phyloP scores from a whole-genome alignment of 1,140 invertebrate species.

The Apolygus lucorum region DNA sequence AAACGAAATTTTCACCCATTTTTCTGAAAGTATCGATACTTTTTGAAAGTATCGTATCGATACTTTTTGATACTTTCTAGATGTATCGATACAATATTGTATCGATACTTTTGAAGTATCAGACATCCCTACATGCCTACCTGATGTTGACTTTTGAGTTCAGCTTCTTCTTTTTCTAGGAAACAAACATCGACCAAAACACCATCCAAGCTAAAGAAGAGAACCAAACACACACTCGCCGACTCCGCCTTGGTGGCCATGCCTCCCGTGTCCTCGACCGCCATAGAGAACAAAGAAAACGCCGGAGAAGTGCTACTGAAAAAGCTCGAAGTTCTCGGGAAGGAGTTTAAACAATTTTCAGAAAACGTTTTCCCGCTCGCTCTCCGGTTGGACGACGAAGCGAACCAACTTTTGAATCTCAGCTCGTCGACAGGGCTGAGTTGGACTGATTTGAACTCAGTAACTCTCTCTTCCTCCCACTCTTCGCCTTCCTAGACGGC shows the following conservation, averaged over 20 bases:
- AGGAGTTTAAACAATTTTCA: constrained; percentile 6
- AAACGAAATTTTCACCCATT: too few relatives aligned
- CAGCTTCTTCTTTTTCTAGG: neutral
- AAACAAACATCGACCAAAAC: neutral
- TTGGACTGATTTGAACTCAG: neutral
- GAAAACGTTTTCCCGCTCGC: neutral
- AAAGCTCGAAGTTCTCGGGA: neutral
- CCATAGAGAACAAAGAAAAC: neutral
- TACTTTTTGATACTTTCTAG: too few relatives aligned
- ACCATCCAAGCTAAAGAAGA: neutral
- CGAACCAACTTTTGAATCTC: neutral
- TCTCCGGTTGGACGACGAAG: neutral
- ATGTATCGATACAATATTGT: neutral
- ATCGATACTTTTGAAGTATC: neutral
- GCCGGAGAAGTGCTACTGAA: neutral
- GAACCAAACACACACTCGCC: neutral
- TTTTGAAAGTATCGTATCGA: too few relatives aligned
- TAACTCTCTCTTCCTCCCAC: neutral
- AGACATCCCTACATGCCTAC: neutral
- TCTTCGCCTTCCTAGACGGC: neutral
- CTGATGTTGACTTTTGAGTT: neutral
- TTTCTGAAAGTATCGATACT: too few relatives aligned
- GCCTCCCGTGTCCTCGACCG: neutral
- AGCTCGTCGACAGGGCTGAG: neutral
- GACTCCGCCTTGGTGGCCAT: neutral